phyloP scores from a whole-genome alignment of 2,113 vertebrate species.

The Climacteris rufus region DNA sequence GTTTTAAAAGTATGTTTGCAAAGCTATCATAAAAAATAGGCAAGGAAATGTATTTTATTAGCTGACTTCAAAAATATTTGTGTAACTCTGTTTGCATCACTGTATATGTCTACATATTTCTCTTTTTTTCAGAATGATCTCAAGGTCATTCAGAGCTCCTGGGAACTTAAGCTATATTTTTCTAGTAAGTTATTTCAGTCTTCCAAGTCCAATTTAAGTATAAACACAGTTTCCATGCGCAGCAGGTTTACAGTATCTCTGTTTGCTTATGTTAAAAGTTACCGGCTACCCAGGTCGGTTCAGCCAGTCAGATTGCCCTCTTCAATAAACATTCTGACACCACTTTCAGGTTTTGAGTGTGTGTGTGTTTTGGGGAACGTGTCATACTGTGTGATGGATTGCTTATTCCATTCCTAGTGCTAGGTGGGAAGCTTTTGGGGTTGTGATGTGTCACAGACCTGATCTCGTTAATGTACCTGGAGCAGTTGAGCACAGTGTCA shows the following conservation, averaged over 20 bases:
- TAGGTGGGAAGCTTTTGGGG: slow-evolving; percentile 29
- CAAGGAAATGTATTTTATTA: not conserved
- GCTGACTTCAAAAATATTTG: not conserved
- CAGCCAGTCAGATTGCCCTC: slow-evolving; percentile 39
- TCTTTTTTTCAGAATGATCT: not conserved
- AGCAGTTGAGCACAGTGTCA: not conserved
- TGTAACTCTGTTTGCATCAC: not conserved
- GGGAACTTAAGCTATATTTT: slow-evolving; percentile 30
- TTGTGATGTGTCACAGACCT: slow-evolving; percentile 19
- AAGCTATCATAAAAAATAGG: not conserved
- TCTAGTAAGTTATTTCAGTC: slow-evolving; percentile 46
- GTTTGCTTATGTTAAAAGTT: slow-evolving; percentile 61
- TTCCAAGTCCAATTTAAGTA: slow-evolving; percentile 37
- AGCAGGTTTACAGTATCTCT: slow-evolving; percentile 54
- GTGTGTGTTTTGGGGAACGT: slow-evolving; percentile 22
- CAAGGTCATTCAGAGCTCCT: slow-evolving; percentile 4
- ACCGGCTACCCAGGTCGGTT: not conserved
- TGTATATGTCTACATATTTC: not conserved
- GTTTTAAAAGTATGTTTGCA: not conserved
- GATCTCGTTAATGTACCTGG: not conserved
- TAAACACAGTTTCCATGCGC: slow-evolving; percentile 38
- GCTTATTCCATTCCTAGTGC: slow-evolving; percentile 21
- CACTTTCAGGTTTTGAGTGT: slow-evolving; percentile 20
- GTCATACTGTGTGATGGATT: slow-evolving; percentile 21
- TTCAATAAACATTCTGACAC: slow-evolving; percentile 62